Base-by-base conservation (phyloP, 2,113 vertebrate genomes). In the Actenoides hombroni region DNA sequence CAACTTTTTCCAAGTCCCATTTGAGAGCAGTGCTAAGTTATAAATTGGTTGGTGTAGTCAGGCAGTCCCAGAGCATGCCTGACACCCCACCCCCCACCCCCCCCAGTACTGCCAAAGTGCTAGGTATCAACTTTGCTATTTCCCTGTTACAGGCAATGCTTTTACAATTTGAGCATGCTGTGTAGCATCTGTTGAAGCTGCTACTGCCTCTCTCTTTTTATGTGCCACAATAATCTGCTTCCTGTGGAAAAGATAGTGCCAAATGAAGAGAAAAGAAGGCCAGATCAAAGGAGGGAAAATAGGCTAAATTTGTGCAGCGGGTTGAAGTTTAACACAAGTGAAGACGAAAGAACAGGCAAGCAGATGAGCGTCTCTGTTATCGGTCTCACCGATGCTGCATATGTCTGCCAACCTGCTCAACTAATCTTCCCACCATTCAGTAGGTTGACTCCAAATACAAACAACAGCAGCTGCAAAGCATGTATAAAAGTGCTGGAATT, bases 181-280 rank as follows among this genome's bases (percentile, higher is more conserved):
- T 69, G 80, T 74, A 92, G 78, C 92, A 94, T 92, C 96, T 97
- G 95, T 46, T 92, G 80, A 78, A 78, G 60, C 51, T 86, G 46
- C 76, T 88, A 70, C 73, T 46, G 46, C 17, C 42, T 95, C n/a
- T 79, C 53, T 68, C 49, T 75, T 90, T 89, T 92, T 46, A 25
- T 31, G 61, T 64, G 65, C 74, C 69, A 78, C 56, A 75, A 86
- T 82, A 81, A 95, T 71, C 65, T 75, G 60, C 73, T 94, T 95
- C 80, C 86, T 57, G 25, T 69, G 29, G 53, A 92, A 94, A 92
- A 78, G 4, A 29, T 7, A 75, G 69, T 86, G 80, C 53, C 81
- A 91, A 95, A 71, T 20, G 10, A n/a, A 88, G 51, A 82, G 42
- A 51, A 91, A 88, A 80, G 17, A 84, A 16, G 40, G 53, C 33